phyloP scores from a whole-genome alignment of 2,797 vertebrate species.

The Chaetophractus vellerosus region DNA sequence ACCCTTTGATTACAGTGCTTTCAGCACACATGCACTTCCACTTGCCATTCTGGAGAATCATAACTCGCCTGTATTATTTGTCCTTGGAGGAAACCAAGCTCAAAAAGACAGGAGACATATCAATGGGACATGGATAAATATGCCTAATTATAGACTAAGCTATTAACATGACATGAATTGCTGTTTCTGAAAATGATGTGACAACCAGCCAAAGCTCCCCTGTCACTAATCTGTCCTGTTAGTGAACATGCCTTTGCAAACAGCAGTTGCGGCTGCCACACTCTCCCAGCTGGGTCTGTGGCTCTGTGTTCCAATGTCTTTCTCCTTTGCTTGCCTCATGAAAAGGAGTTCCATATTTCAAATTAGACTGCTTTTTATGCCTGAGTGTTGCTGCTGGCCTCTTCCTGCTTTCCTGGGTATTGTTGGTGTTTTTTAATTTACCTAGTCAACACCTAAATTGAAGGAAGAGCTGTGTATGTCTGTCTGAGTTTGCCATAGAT shows the following conservation, averaged over 20 bases:
- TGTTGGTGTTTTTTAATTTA: neutral
- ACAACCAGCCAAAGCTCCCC: constrained; percentile 69
- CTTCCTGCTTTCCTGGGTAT: neutral
- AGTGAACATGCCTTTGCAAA: constrained; percentile 13
- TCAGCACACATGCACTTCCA: neutral
- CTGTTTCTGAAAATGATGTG: constrained; percentile 80
- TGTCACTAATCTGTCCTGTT: constrained; percentile 43
- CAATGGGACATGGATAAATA: constrained; percentile 73
- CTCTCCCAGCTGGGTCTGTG: neutral
- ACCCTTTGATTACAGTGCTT: neutral
- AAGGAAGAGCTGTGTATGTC: no score
- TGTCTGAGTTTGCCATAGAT: no score
- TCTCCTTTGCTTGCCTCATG: neutral
- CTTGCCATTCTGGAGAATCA: constrained; percentile 16
- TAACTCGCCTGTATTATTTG: constrained; percentile 72
- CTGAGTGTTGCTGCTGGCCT: neutral
- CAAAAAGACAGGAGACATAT: constrained; percentile 57
- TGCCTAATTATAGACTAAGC: constrained; percentile 80
- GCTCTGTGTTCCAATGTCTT: neutral
- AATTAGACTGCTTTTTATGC: neutral
- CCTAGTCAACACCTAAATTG: neutral
- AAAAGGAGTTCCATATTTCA: constrained; percentile 65
- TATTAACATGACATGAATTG: constrained; percentile 71
- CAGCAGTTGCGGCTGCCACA: neutral
- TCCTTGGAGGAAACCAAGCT: constrained; percentile 71